These are phyloP conservation scores for Acanthurus leucopareius DNA, from an alignment of 2,797 vertebrate genomes.

Conservation along the genomic window DNA sequence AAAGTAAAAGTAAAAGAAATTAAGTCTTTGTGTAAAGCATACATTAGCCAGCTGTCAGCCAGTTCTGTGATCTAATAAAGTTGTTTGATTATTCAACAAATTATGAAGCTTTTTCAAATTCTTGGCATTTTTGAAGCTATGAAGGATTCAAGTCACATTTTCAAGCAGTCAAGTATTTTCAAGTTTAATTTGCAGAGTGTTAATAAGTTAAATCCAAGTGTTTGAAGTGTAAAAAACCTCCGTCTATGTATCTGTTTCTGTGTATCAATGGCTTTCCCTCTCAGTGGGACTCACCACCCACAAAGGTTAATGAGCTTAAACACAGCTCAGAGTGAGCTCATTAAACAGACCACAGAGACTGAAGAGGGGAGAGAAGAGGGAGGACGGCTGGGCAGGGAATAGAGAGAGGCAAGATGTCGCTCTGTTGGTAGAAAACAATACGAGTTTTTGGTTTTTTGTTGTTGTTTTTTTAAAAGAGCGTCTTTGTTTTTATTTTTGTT, in stretches of 20 bases:
- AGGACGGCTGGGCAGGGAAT: slow-evolving; percentile 40
- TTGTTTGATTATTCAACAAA: background rate
- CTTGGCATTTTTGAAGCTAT: background rate
- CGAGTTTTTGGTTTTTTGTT: slow-evolving; percentile 1
- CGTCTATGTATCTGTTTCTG: slow-evolving; percentile 59
- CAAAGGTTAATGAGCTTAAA: slow-evolving; percentile 88
- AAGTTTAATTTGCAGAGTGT: slow-evolving; percentile 32
- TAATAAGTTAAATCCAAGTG: slow-evolving; percentile 53
- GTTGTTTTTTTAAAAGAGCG: background rate
- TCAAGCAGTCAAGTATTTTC: slow-evolving; percentile 16
- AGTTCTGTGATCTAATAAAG: background rate
- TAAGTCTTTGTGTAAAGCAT: background rate
- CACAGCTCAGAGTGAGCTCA: slow-evolving; percentile 84
- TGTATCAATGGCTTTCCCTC: slow-evolving; percentile 77
- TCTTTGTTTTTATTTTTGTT: slow-evolving; percentile 11
- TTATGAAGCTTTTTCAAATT: background rate
- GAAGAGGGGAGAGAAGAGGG: slow-evolving; percentile 60
- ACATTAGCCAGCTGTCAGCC: background rate
- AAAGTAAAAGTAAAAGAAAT: background rate
- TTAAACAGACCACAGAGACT: slow-evolving; percentile 79
- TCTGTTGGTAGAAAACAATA: slow-evolving; percentile 2
- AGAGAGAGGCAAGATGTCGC: slow-evolving; percentile 35
- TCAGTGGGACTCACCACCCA: slow-evolving; percentile 78
- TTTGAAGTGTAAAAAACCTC: slow-evolving; percentile 56
- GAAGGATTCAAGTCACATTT: slow-evolving; percentile 7